Evolutionary conservation across 2,888 invertebrate species (phyloP).

Genomic region (Chymomyza caudatula): DNA sequence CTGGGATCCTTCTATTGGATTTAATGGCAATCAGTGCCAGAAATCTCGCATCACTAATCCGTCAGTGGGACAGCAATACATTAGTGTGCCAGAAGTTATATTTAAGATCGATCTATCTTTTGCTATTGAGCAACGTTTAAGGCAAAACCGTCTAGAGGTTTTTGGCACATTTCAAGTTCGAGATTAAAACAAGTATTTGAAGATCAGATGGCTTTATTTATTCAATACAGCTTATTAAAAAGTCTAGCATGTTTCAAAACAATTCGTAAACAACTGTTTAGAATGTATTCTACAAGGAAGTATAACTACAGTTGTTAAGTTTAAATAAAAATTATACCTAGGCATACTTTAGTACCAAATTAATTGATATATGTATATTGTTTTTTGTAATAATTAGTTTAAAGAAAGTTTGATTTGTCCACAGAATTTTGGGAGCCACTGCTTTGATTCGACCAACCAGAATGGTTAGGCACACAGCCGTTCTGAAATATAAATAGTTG

Average conservation of each 20-base stretch:
- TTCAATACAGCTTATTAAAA: slow-evolving; percentile 22
- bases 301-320: slow-evolving; percentile 35
- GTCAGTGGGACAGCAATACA: too few relatives aligned
- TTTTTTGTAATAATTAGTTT: slow-evolving; percentile 20
- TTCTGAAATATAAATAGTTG: slow-evolving; percentile 50
- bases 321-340: slow-evolving; percentile 39
- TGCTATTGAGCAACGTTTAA: too few relatives aligned
- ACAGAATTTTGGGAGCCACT: slow-evolving; percentile 63
- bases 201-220: slow-evolving; percentile 3
- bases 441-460: slow-evolving; percentile 67
- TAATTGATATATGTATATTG: not conserved
- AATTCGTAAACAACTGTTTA: not conserved
- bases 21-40: too few relatives aligned
- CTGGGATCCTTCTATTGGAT: too few relatives aligned
- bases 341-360: slow-evolving; percentile 27
- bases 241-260: not conserved
- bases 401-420: slow-evolving; percentile 64
- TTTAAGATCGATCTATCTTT: too few relatives aligned
- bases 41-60: too few relatives aligned
- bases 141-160: too few relatives aligned
- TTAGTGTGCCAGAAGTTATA: too few relatives aligned
- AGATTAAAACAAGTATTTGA: too few relatives aligned
- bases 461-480: slow-evolving; percentile 48
- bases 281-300: slow-evolving; percentile 2
- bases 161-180: too few relatives aligned